Conservation (phyloP, 1,140 invertebrate genomes). For the Procambarus clarkii region DNA sequence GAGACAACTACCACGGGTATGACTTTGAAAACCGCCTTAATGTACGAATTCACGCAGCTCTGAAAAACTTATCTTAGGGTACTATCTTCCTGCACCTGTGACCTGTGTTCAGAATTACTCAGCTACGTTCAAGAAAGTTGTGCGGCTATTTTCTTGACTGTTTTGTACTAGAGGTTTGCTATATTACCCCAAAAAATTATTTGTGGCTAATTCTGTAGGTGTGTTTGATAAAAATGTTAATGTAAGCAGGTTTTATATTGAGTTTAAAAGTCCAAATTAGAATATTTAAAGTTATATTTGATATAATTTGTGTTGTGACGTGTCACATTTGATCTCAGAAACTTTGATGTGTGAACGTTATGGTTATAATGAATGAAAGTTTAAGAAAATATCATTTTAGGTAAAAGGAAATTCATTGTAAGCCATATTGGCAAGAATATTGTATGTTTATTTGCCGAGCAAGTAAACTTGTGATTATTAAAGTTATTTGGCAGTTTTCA, state of each 20-base stretch:
- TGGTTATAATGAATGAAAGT: neutral
- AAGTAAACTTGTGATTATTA: slow-evolving; percentile 22
- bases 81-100: neutral
- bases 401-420: neutral
- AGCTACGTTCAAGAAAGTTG: neutral
- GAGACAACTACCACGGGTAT: slow-evolving; percentile 70
- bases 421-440: neutral
- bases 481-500: slow-evolving; percentile 15
- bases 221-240: neutral
- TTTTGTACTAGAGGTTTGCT: slow-evolving; percentile 20
- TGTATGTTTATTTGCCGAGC: too few species aligned
- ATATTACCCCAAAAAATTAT: neutral
- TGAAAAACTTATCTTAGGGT: slow-evolving; percentile 49
- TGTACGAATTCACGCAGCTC: slow-evolving; percentile 69
- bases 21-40: slow-evolving; percentile 71
- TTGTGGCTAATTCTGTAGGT: neutral
- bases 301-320: neutral
- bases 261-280: neutral
- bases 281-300: too few species aligned
- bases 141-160: neutral
- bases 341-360: neutral
- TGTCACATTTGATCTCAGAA: neutral
- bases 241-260: neutral
- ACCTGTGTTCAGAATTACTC: neutral
- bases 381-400: neutral